These are phyloP conservation scores for Myopa tessellatipennis DNA, from an alignment of 2,888 invertebrate species.

Conservation along the genomic window DNA sequence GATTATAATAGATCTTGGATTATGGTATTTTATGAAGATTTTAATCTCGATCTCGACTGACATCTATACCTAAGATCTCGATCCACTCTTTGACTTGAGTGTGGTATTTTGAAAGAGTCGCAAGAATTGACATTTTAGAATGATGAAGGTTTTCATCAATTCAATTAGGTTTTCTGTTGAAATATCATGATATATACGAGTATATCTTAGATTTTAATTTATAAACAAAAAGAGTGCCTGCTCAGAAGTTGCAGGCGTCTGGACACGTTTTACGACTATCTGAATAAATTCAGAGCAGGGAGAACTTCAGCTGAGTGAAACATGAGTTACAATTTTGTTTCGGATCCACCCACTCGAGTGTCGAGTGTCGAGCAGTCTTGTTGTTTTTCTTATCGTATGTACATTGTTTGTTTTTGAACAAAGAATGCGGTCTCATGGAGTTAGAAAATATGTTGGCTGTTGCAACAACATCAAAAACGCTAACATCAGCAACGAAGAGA, in stretches of 20 bases:
- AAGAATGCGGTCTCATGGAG: constrained; percentile 13
- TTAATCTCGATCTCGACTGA: too few relatives aligned
- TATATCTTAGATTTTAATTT: not conserved
- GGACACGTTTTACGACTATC: not conserved
- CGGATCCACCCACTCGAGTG: not conserved
- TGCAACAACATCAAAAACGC: too few relatives aligned
- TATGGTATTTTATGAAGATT: too few relatives aligned
- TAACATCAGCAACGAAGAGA: too few relatives aligned
- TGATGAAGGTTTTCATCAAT: too few relatives aligned
- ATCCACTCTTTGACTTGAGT: too few relatives aligned
- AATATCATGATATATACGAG: too few relatives aligned
- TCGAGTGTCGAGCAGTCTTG: not conserved
- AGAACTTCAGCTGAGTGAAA: not conserved
- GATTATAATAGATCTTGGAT: too few relatives aligned
- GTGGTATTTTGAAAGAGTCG: too few relatives aligned
- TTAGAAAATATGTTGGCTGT: not conserved
- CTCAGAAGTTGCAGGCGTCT: not conserved
- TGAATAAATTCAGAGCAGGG: not conserved
- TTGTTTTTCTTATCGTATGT: not conserved
- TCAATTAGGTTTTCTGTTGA: too few relatives aligned
- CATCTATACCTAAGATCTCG: too few relatives aligned
- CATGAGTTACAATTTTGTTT: not conserved
- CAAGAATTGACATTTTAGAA: too few relatives aligned
- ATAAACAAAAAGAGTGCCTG: not conserved
- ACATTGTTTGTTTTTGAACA: not conserved